phyloP scores from a whole-genome alignment of 2,888 invertebrate genomes.

The Epirrhoe alternata region DNA sequence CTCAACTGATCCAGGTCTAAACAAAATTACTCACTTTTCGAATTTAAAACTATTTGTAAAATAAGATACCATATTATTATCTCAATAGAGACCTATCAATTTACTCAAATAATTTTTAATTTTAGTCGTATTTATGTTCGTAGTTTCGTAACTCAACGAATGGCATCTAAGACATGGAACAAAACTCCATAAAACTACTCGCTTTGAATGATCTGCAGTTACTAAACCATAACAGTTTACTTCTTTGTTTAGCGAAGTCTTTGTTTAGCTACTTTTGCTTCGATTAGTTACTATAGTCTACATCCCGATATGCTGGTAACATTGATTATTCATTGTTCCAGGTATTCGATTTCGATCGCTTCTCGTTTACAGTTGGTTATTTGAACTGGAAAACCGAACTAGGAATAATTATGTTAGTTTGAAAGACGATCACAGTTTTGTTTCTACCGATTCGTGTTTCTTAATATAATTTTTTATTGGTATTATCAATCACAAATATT shows the following conservation, averaged over 20 bases:
- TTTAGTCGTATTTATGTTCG: not conserved
- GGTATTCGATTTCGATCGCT: conserved; percentile 48
- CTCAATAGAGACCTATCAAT: no score
- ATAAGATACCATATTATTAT: no score
- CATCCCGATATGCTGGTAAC: conserved; percentile 15
- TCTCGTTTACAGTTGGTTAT: conserved; percentile 10
- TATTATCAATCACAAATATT: no score
- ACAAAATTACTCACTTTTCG: no score
- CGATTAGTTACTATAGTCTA: not conserved
- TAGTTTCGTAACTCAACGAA: no score
- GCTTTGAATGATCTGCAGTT: not conserved
- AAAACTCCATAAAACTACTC: not conserved
- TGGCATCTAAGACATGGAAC: not conserved
- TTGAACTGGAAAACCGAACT: not conserved
- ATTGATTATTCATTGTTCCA: conserved; percentile 58
- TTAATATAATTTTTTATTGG: no score
- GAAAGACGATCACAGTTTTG: not conserved
- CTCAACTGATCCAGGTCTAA: no score
- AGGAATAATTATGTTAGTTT: not conserved
- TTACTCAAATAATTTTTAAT: no score
- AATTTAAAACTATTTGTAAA: no score
- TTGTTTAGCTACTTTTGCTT: not conserved
- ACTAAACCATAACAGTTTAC: not conserved
- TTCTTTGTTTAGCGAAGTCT: no score
- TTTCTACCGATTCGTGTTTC: no score